Conservation (phyloP, 2,113 vertebrate species). For the Gymnogyps californianus region DNA sequence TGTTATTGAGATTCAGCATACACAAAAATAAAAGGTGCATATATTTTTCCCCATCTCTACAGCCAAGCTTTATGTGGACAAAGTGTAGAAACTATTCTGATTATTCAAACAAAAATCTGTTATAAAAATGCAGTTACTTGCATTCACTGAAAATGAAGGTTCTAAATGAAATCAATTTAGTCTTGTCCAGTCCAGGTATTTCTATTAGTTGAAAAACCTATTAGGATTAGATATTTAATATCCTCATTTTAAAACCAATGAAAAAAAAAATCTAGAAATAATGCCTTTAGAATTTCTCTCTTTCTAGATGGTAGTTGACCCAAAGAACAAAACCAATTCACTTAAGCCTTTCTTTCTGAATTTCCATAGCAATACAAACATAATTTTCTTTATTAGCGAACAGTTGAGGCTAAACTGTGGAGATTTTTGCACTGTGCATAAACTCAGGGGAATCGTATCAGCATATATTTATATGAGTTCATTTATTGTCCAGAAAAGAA, state of each 20-base stretch:
- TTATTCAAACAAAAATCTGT: neutral
- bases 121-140: neutral
- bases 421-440: neutral
- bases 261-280: neutral
- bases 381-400: neutral
- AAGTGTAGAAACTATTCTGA: neutral
- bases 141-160: neutral
- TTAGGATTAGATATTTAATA: neutral
- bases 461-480: neutral
- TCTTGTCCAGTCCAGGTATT: neutral
- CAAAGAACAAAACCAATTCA: neutral
- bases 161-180: neutral
- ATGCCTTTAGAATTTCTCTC: neutral
- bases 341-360: neutral
- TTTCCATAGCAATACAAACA: neutral
- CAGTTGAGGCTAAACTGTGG: neutral
- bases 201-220: neutral
- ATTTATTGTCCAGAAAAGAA: neutral
- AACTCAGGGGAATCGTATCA: neutral
- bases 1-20: constrained; percentile 8
- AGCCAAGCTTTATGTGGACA: neutral
- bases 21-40: neutral
- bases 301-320: neutral
- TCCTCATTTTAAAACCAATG: neutral
- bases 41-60: neutral